phyloP scores from a whole-genome alignment of 2,888 invertebrate species.

The Herminia tarsipennalis region DNA sequence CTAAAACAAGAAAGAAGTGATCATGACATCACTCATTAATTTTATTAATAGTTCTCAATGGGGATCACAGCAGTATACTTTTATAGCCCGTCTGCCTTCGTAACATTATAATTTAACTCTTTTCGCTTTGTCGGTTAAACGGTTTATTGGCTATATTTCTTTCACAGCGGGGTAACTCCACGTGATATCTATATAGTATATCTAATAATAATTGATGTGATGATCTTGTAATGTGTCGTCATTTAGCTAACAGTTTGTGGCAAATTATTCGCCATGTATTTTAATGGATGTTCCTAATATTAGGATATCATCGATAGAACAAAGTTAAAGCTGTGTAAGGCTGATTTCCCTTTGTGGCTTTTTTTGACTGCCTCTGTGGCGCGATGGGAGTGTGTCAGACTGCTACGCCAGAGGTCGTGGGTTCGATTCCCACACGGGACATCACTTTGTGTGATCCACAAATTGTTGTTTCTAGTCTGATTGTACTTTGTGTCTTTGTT shows the following conservation, averaged over 20 bases:
- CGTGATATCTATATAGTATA: slow-evolving; percentile 3
- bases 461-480: too few relatives aligned
- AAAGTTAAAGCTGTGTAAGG: too few relatives aligned
- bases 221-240: too few relatives aligned
- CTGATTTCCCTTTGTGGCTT: too few relatives aligned
- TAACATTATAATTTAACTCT: background rate
- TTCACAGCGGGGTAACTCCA: slow-evolving; percentile 28
- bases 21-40: background rate
- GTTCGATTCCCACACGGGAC: too few relatives aligned
- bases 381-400: too few relatives aligned
- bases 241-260: background rate
- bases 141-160: slow-evolving; percentile 1
- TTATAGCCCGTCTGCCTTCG: background rate
- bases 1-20: too few relatives aligned
- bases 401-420: too few relatives aligned
- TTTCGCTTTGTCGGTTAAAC: background rate
- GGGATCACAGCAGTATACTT: background rate
- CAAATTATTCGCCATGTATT: background rate
- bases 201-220: background rate
- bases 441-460: too few relatives aligned
- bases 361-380: too few relatives aligned
- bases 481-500: too few relatives aligned
- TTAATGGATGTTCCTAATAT: background rate
- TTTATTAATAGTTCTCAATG: background rate
- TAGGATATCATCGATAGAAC: too few relatives aligned